A percentile compares a stretch with the other conserved stretches of the same genome.
Evolutionary conservation across 2,888 invertebrate genomes (phyloP).

Genomic region (Thelaira solivaga): DNA sequence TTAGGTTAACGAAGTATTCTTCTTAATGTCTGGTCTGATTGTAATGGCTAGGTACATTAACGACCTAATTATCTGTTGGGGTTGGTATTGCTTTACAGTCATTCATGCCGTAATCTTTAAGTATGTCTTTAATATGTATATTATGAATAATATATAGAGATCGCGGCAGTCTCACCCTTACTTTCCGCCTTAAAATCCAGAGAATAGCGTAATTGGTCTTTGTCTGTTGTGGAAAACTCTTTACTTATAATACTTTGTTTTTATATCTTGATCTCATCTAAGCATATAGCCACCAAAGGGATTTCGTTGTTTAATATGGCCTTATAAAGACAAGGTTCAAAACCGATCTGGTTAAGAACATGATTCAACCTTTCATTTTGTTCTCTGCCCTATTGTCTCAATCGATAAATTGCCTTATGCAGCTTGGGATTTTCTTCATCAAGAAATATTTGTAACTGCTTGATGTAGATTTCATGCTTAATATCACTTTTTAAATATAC

Average conservation of each 20-base stretch:
- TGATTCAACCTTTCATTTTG: conserved; percentile 60
- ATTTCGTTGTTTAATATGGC: background rate
- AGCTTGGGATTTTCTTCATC: background rate
- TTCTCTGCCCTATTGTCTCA: conserved; percentile 64
- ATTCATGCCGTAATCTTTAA: background rate
- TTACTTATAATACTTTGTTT: background rate
- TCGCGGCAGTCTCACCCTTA: too few relatives aligned
- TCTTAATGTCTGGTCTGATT: too few relatives aligned
- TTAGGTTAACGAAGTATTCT: background rate
- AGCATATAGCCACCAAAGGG: background rate
- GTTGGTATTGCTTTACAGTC: background rate
- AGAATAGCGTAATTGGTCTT: background rate
- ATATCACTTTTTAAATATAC: too few relatives aligned
- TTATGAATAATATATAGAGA: background rate
- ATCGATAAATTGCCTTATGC: conserved; percentile 62
- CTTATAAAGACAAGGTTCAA: background rate
- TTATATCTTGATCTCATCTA: background rate
- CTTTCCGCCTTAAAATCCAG: background rate
- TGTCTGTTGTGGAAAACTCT: background rate
- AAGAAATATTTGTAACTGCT: background rate
- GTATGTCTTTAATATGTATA: background rate
- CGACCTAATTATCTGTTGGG: background rate
- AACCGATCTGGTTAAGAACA: background rate
- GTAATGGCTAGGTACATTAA: background rate
- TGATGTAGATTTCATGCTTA: conserved; percentile 52